These are phyloP conservation scores for Leucophora obtusa DNA, from an alignment of 2,888 invertebrate species.

Conservation along the genomic window DNA sequence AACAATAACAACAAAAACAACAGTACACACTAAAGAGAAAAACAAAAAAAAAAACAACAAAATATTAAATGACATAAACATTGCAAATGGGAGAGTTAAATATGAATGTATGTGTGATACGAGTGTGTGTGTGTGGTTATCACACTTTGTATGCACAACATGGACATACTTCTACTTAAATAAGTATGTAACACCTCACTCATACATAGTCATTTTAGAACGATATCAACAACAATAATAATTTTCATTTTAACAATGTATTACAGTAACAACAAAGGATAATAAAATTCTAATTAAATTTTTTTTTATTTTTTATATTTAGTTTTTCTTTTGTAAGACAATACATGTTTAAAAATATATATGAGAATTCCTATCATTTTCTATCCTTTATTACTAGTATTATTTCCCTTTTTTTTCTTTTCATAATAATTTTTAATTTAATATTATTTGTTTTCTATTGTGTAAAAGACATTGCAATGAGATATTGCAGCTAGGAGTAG, in stretches of 20 bases:
- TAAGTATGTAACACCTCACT: neutral
- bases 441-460: neutral
- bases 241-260: slow-evolving; percentile 46
- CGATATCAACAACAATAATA: slow-evolving; percentile 35
- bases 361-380: neutral
- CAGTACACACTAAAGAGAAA: neutral
- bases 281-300: slow-evolving; percentile 61
- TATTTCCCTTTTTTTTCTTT: neutral
- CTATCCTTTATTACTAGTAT: neutral
- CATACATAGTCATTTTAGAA: slow-evolving; percentile 17
- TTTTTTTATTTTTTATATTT: slow-evolving; percentile 8
- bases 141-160: slow-evolving; percentile 31
- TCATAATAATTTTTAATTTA: neutral
- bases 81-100: slow-evolving; percentile 51
- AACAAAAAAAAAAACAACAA: neutral
- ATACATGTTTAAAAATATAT: neutral
- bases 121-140: slow-evolving; percentile 27
- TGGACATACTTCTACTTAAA: neutral
- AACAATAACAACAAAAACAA: slow-evolving; percentile 26
- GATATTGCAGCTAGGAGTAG: neutral
- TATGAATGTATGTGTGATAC: slow-evolving; percentile 14
- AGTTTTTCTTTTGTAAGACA: neutral
- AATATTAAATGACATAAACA: slow-evolving; percentile 49
- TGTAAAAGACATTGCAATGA: neutral
- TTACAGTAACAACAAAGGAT: slow-evolving; percentile 33